Base-by-base conservation (phyloP, 2,888 invertebrate genomes). In the Chaitophorus viminalis region DNA sequence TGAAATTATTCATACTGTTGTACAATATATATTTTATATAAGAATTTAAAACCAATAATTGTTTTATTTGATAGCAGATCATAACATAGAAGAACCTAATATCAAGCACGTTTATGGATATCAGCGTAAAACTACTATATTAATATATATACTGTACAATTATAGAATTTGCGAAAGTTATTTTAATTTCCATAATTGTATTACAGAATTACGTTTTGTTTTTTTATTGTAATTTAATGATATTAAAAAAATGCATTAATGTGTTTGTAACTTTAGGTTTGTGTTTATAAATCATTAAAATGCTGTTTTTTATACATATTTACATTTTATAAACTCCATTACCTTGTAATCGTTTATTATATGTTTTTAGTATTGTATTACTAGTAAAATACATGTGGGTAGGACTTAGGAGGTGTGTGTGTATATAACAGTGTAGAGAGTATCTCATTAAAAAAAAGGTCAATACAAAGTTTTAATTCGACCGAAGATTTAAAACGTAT, bases 301-400 rank as follows among this genome's bases (percentile, higher is more conserved):
- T 60, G 1, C 17, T 3, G 3, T 60, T n/a, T 2, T 78, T 78
- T 77, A 33, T 36, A 74, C 65, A 36, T 39, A 65, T 65, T 81
- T 72, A 6, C 25, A 82, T 82, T 72, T 70, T 82, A 52, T 70
- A 52, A 72, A 74, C n/a, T 72, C 31, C 82, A 52, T 72, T 82
- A 72, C 17, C 29, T 60, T 60, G 3, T 33, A 82, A 52, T 33
- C 25, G 82, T 54, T 74, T 78, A 33, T 33, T 78, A 33, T 52
- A n/a, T 82, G 33, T 72, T 82, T 82, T 72, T 17, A 52, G 52
- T 82, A 33, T 54, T 33, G 70, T 11, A 46, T 70, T 81, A 46
- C 68, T 21, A 31, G 39, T 18, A n/a, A 29, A 76, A 29, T 79
- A 79, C 36, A 46, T 29, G n/a, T n/a, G n/a, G 29, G 21, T 14